Evolutionary conservation across 92 coral and sea anemone species (phyloP).

Genomic region (Epizoanthus illoricatus): DNA sequence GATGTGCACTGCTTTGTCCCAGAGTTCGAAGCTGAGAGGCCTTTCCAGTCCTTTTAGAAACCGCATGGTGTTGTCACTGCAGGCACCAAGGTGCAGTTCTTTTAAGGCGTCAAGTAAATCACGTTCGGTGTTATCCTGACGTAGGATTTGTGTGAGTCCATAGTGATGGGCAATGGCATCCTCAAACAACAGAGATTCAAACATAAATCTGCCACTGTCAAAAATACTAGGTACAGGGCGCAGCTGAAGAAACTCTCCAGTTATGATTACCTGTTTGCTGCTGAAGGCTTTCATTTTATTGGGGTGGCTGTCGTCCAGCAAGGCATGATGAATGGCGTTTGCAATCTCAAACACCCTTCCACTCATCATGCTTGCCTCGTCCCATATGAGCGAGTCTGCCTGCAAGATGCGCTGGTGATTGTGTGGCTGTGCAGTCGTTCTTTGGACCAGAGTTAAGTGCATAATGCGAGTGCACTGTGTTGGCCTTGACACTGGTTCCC

Average conservation of each 20-base stretch:
- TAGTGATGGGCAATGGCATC: constrained; percentile 8
- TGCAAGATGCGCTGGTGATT: not conserved
- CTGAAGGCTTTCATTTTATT: constrained; percentile 1
- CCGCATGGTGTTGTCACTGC: not conserved
- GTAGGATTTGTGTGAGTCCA: constrained; percentile 21
- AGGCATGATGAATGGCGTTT: not conserved
- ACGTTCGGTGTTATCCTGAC: constrained; percentile 3
- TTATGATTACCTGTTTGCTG: not conserved
- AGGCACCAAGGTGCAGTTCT: not conserved
- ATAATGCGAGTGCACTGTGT: constrained; percentile 2
- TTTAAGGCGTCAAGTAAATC: constrained; percentile 15
- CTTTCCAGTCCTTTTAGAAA: not conserved
- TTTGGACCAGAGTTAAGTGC: not conserved
- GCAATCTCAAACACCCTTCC: not conserved
- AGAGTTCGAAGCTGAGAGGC: not conserved
- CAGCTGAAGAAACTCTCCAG: constrained; percentile 23
- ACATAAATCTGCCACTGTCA: constrained; percentile 19
- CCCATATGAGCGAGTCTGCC: not conserved
- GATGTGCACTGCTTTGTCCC: constrained; percentile 20
- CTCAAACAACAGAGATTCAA: constrained; percentile 11
- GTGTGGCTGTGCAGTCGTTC: not conserved
- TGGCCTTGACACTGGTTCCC: not conserved
- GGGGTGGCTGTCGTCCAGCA: not conserved
- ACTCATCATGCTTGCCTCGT: constrained; percentile 2
- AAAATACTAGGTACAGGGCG: constrained; percentile 14